These are phyloP conservation scores for Phlogophora meticulosa DNA, from an alignment of 2,888 invertebrate species.

Conservation along the genomic window DNA sequence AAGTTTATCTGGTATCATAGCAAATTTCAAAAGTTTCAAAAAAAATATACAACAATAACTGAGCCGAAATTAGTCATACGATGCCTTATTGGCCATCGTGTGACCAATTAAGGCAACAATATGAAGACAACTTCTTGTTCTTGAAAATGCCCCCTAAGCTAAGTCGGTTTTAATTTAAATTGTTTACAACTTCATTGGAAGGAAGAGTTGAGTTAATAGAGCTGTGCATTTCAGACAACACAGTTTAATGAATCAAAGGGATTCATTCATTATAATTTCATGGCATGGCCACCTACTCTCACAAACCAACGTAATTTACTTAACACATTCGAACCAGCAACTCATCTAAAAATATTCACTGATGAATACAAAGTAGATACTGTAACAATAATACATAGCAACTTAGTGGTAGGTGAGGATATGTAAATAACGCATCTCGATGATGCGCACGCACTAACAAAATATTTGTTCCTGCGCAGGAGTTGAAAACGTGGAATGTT, in stretches of 20 bases:
- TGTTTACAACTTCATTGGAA: neutral
- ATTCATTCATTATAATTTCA: neutral
- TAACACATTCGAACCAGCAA: conserved; percentile 18
- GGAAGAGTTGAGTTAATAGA: no score
- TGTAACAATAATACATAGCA: conserved; percentile 42
- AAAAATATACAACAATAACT: no score
- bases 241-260: neutral
- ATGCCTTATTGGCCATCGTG: no score
- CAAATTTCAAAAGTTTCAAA: no score
- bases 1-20: no score
- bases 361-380: conserved; percentile 14
- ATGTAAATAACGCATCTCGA: conserved; percentile 18
- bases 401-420: conserved; percentile 44
- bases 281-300: neutral
- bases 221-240: no score
- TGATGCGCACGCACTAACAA: conserved; percentile 24
- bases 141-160: no score
- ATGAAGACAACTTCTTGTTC: no score
- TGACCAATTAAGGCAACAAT: neutral
- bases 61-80: no score
- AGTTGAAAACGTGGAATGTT: conserved; percentile 16
- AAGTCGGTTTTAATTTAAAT: neutral
- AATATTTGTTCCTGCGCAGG: conserved; percentile 43
- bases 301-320: conserved; percentile 7
- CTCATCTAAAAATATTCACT: conserved; percentile 34